phyloP scores from a whole-genome alignment of 2,113 vertebrate species.

The Tupaia chinensis region DNA sequence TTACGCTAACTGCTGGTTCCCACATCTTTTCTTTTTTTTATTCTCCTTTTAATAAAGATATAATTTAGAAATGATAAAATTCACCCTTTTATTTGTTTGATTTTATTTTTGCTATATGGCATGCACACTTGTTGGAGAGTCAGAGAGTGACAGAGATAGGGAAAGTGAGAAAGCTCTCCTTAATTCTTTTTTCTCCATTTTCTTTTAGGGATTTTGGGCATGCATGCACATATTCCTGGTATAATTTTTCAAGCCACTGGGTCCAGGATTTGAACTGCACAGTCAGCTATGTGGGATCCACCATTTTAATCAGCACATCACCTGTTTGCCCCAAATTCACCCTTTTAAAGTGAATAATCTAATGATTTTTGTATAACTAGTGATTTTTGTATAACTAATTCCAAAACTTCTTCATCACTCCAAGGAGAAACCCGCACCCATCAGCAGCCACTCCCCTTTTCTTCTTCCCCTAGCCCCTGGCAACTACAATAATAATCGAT shows the following conservation, averaged over 20 bases:
- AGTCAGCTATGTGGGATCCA: too few relatives aligned
- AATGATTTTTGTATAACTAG: not conserved
- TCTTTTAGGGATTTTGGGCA: too few relatives aligned
- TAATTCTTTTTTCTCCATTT: too few relatives aligned
- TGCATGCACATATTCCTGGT: too few relatives aligned
- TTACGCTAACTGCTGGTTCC: too few relatives aligned
- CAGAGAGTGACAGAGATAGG: too few relatives aligned
- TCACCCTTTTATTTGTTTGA: not conserved
- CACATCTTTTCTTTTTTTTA: not conserved
- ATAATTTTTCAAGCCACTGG: too few relatives aligned
- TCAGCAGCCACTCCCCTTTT: not conserved
- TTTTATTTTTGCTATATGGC: too few relatives aligned
- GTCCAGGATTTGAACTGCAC: too few relatives aligned
- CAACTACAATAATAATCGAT: not conserved
- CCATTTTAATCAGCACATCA: too few relatives aligned
- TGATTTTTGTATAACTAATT: constrained; percentile 44
- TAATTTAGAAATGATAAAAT: not conserved
- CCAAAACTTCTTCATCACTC: not conserved
- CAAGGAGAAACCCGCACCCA: not conserved
- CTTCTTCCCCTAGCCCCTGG: not conserved
- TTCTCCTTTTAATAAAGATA: constrained; percentile 21
- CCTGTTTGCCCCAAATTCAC: not conserved
- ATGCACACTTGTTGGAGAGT: too few relatives aligned
- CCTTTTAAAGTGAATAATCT: not conserved
- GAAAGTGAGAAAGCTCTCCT: too few relatives aligned